Percentiles rank a stretch among this genome's conserved stretches.
Conservation (phyloP, 2,113 vertebrate genomes). For the Pontoporia blainvillei region DNA sequence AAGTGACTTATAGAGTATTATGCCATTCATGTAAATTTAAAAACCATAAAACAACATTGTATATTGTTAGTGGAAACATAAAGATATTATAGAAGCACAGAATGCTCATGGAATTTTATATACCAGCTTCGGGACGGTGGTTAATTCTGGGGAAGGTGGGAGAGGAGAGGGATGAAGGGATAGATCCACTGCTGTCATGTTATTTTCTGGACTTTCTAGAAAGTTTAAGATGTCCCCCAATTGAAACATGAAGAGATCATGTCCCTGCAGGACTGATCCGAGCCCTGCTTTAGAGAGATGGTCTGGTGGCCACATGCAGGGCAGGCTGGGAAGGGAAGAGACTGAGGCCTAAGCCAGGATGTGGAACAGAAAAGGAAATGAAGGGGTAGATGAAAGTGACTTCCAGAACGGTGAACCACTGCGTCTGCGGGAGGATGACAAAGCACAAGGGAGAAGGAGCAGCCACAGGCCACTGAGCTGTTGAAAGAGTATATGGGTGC, state of each 20-base stretch:
- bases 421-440: background rate
- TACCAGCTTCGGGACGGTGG: background rate
- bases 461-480: accelerated
- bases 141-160: background rate
- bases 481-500: accelerated
- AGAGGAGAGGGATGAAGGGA: background rate
- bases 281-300: background rate
- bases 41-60: background rate
- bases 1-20: background rate
- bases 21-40: background rate
- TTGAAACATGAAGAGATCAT: background rate
- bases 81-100: background rate
- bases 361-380: slow-evolving; percentile 33
- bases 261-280: background rate
- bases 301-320: background rate
- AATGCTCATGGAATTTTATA: background rate
- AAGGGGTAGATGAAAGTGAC: background rate
- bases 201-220: background rate
- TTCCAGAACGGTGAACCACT: background rate
- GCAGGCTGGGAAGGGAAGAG: background rate
- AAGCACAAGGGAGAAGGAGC: background rate
- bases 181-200: background rate
- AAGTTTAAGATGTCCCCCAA: background rate
- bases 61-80: background rate
- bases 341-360: background rate